Percentiles rank a stretch among this genome's conserved stretches.
phyloP scores from a whole-genome alignment of 2,113 vertebrate genomes.

The Prinia subflava region DNA sequence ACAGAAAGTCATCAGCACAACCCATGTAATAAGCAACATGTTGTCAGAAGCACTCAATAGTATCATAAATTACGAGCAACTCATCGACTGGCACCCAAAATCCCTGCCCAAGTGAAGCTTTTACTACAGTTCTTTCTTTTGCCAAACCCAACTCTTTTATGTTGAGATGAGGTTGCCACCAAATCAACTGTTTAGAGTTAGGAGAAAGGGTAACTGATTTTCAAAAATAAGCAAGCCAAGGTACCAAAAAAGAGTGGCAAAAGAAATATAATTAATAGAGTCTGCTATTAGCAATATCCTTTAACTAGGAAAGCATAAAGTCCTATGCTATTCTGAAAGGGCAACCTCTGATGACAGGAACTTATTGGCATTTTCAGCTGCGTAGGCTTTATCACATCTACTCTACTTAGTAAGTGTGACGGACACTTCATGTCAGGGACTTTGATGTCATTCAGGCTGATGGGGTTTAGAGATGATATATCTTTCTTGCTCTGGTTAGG shows the following conservation, averaged over 20 bases:
- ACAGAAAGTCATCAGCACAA: conserved; percentile 52
- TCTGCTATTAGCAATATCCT: background rate
- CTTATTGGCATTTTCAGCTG: conserved; percentile 76
- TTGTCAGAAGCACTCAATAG: conserved; percentile 7
- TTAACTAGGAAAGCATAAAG: conserved; percentile 23
- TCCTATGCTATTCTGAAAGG: conserved; percentile 57
- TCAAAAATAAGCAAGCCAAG: background rate
- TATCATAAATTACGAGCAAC: conserved; percentile 39
- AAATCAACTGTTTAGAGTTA: background rate
- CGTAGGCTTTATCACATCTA: conserved; percentile 65
- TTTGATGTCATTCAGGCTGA: conserved; percentile 65
- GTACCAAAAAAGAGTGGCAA: background rate
- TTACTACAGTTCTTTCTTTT: background rate
- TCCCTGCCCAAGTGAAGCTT: background rate
- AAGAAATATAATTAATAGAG: background rate
- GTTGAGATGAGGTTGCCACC: background rate
- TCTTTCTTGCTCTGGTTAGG: conserved; percentile 53
- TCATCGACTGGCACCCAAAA: background rate
- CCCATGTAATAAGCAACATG: conserved; percentile 46
- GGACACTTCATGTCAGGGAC: conserved; percentile 68
- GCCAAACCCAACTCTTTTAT: background rate
- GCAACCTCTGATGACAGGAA: conserved; percentile 47
- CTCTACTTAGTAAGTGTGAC: conserved; percentile 79
- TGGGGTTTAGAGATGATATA: conserved; percentile 47
- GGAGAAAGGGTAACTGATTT: background rate